Conservation (phyloP, 2,888 invertebrate species). For the Melolontha melolontha region DNA sequence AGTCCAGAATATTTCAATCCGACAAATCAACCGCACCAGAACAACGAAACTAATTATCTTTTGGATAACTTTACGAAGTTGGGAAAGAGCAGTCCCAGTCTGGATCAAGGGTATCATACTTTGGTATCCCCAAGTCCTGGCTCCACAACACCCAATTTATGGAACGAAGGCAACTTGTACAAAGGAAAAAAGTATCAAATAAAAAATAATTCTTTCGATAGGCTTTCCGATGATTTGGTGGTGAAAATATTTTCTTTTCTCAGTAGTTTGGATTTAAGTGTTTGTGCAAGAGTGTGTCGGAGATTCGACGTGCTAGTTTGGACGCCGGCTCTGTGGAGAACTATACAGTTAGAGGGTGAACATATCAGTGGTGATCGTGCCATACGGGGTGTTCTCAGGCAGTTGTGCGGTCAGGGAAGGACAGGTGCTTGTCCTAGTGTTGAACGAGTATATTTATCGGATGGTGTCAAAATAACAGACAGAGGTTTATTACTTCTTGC, state of each 20-base stretch:
- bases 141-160: slow-evolving; percentile 62
- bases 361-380: slow-evolving; percentile 75
- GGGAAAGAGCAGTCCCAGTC: slow-evolving; percentile 73
- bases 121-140: slow-evolving; percentile 73
- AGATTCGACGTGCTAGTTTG: slow-evolving; percentile 83
- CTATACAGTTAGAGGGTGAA: slow-evolving; percentile 74
- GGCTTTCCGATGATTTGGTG: slow-evolving; percentile 76
- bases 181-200: slow-evolving; percentile 58
- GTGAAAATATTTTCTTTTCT: slow-evolving; percentile 79
- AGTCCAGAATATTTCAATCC: slow-evolving; percentile 55
- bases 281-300: slow-evolving; percentile 80
- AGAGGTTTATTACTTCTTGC: slow-evolving; percentile 82
- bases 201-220: slow-evolving; percentile 70
- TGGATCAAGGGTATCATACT: slow-evolving; percentile 87
- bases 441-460: slow-evolving; percentile 75
- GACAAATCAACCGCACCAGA: slow-evolving; percentile 49
- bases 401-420: slow-evolving; percentile 75
- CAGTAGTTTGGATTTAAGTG: slow-evolving; percentile 78
- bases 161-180: slow-evolving; percentile 61
- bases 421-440: slow-evolving; percentile 77
- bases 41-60: slow-evolving; percentile 58
- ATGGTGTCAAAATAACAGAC: slow-evolving; percentile 80
- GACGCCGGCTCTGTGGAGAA: slow-evolving; percentile 82
- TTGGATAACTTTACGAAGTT: slow-evolving; percentile 64
- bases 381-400: slow-evolving; percentile 72